phyloP scores from a whole-genome alignment of 1,140 invertebrate genomes.

The Halyomorpha halys region DNA sequence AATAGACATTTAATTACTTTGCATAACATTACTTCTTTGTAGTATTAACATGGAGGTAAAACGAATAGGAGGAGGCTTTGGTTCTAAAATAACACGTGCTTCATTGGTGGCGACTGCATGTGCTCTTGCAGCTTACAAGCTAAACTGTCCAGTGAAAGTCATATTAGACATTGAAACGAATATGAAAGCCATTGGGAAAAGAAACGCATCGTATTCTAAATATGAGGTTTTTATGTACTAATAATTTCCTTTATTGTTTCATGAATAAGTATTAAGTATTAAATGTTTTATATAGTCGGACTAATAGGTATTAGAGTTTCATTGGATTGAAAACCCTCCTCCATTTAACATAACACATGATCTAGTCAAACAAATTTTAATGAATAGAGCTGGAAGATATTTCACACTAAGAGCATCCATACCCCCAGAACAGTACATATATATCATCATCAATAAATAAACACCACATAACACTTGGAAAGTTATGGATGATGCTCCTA shows the following conservation, averaged over 20 bases:
- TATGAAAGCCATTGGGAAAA: slow-evolving; percentile 54
- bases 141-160: slow-evolving; percentile 50
- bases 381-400: too few relatives aligned
- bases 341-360: too few relatives aligned
- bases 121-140: slow-evolving; percentile 48
- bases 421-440: too few relatives aligned
- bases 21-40: slow-evolving; percentile 25
- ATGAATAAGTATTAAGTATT: neutral
- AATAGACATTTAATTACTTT: neutral
- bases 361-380: neutral
- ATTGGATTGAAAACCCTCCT: too few relatives aligned
- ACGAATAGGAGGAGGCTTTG: slow-evolving; percentile 61
- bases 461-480: too few relatives aligned
- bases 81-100: slow-evolving; percentile 50
- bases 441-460: too few relatives aligned
- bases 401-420: too few relatives aligned
- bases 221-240: slow-evolving; percentile 47
- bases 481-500: too few relatives aligned
- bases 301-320: too few relatives aligned
- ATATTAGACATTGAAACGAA: slow-evolving; percentile 52
- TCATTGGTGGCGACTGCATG: slow-evolving; percentile 45
- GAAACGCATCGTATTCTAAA: slow-evolving; percentile 43
- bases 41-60: slow-evolving; percentile 53
- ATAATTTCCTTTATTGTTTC: neutral
- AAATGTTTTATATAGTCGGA: too few relatives aligned